phyloP scores from a whole-genome alignment of 2,888 invertebrate genomes.

The Drosophila pegasa region DNA sequence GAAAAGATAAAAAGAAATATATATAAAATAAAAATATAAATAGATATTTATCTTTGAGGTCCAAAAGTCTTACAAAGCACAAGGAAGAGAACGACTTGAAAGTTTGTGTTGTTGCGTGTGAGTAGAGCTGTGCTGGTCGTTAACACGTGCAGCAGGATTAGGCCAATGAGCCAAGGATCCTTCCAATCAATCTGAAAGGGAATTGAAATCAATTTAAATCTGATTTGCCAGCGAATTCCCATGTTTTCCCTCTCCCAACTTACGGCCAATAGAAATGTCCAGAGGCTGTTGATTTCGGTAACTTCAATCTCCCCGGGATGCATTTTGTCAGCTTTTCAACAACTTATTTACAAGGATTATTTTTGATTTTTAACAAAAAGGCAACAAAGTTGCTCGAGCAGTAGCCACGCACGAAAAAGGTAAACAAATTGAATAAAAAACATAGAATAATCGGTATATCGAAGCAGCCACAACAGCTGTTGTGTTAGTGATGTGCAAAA shows the following conservation, averaged over 20 bases:
- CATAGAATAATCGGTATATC: slow-evolving; percentile 12
- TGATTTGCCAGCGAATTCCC: neutral
- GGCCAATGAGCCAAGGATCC: slow-evolving; percentile 93
- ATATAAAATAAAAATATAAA: neutral
- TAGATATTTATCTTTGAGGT: neutral
- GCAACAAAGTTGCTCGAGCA: neutral
- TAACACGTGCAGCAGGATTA: slow-evolving; percentile 91
- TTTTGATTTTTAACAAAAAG: slow-evolving; percentile 5
- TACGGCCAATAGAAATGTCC: slow-evolving; percentile 92
- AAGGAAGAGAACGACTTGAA: slow-evolving; percentile 93
- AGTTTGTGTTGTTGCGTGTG: slow-evolving; percentile 94
- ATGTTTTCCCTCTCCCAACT: slow-evolving; percentile 82
- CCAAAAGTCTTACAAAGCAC: slow-evolving; percentile 89
- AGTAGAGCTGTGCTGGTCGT: slow-evolving; percentile 92
- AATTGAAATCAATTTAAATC: neutral
- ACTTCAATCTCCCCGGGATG: slow-evolving; percentile 67
- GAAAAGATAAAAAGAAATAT: slow-evolving; percentile 75
- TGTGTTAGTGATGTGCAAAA: neutral
- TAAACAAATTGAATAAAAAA: slow-evolving; percentile 26
- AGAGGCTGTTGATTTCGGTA: slow-evolving; percentile 90
- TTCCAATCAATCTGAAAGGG: slow-evolving; percentile 92
- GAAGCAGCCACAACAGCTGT: slow-evolving; percentile 16
- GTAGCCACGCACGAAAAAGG: slow-evolving; percentile 33
- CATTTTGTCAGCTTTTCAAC: slow-evolving; percentile 36
- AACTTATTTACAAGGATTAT: neutral